Percentiles rank a stretch among this genome's conserved stretches.
Conservation (phyloP, 2,113 vertebrate genomes). For the Epinephelus moara region DNA sequence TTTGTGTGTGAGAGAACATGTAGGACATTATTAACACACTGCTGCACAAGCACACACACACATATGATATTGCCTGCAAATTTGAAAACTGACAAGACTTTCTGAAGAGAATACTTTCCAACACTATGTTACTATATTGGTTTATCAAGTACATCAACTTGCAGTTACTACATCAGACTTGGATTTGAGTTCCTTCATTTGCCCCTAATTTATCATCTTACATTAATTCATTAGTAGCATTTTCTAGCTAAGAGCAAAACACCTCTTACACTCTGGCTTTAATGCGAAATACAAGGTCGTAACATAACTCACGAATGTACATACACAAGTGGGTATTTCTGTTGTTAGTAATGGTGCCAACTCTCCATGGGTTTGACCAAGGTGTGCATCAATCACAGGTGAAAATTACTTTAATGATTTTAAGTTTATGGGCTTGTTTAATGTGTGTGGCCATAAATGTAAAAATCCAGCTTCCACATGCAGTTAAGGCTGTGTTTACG, state of each 20-base stretch:
- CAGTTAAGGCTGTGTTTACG: slow-evolving; percentile 14
- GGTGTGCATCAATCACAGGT: background rate
- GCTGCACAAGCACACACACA: no score
- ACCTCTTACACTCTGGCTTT: background rate
- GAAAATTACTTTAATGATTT: background rate
- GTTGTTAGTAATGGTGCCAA: background rate
- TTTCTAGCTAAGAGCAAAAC: background rate
- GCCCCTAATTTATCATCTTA: background rate
- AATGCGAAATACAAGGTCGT: background rate
- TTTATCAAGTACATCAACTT: background rate
- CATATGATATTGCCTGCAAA: background rate
- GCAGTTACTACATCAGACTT: background rate
- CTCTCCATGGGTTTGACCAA: background rate
- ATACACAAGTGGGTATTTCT: background rate
- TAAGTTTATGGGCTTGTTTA: background rate
- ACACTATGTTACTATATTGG: background rate
- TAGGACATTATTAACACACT: background rate
- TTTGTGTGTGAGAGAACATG: slow-evolving; percentile 1
- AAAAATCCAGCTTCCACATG: slow-evolving; percentile 2
- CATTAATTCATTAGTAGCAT: background rate
- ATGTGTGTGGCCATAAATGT: background rate
- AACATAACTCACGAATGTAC: background rate
- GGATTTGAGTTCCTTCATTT: background rate
- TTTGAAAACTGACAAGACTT: background rate
- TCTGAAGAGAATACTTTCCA: background rate